Evolutionary conservation across 64 coral and sea anemone genomes (phyloP), one percentile per base, ranked within the genome.

Genomic region (Actinia equina): DNA sequence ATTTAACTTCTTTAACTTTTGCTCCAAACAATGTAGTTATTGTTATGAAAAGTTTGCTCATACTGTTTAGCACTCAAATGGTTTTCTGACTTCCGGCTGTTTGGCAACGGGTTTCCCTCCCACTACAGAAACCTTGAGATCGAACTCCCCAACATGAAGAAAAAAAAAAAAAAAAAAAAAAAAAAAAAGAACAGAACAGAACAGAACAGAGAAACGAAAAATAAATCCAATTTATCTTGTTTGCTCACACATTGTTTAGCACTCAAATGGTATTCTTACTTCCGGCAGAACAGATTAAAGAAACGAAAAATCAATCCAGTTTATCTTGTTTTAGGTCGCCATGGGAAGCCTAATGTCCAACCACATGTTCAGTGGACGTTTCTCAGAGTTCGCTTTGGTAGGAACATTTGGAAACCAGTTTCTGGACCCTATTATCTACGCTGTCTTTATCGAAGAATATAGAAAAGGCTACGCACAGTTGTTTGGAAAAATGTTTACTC

Each of bases 301-400:
- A 74, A 41, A 30, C 23, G 25, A 14, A 30, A 25, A n/a, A 30
- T 41, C 10, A 30, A 74, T 74, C n/a, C 27, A 65, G 26, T 78
- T 78, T 78, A 9, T 43, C 43, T 87, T 85, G 6, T 59, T 89
- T n/a, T 70, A 97, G 94, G 88, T 93, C 51, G 91, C 88, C 23
- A 46, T 97, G 26, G 91, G 94, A 45, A 80, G 69, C 84, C 64
- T 93, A 7, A 97, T 97, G 94, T 97, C 94, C 17, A 9, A 42
- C 52, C 16, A 60, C 25, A 20, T 27, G 12, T 86, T 97, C 27
- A 90, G 81, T 17, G 77, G 84, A 26, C 77, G 86, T 41, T 88
- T 97, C 70, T 17, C 59, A 64, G 91, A 93, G 52, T 90, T 90
- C 37, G 91, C 79, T 27, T 77, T 97, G 44, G 94, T 79, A 17